phyloP scores from a whole-genome alignment of 2,797 vertebrate species.

The Sebastiscus albofasciatus region DNA sequence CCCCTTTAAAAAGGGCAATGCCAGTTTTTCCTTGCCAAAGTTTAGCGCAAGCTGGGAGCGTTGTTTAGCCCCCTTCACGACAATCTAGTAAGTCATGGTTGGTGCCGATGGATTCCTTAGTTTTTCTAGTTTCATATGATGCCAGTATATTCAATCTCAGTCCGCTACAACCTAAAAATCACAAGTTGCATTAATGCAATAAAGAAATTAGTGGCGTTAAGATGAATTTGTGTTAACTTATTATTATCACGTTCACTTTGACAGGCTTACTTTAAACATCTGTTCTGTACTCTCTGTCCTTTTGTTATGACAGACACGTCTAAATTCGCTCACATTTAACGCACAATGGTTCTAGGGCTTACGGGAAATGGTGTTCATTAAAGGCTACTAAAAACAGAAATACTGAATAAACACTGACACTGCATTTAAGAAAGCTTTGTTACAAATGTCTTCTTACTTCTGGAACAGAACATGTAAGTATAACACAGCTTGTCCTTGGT shows the following conservation, averaged over 20 bases:
- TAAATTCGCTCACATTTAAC: neutral
- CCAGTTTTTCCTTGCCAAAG: too few relatives aligned
- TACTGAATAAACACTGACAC: neutral
- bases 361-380: neutral
- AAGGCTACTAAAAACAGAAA: neutral
- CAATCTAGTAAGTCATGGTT: too few relatives aligned
- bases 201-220: too few relatives aligned
- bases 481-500: slow-evolving; percentile 49
- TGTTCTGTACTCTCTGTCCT: neutral
- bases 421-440: neutral
- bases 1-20: too few relatives aligned
- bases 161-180: too few relatives aligned
- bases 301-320: neutral
- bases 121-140: too few relatives aligned
- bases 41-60: accelerated
- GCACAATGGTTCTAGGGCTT: neutral
- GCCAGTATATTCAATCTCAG: too few relatives aligned
- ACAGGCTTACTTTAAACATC: neutral
- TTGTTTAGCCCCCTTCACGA: too few relatives aligned
- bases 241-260: too few relatives aligned
- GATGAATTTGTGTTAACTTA: accelerated
- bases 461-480: neutral
- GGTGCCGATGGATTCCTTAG: too few relatives aligned
- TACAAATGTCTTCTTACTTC: neutral
- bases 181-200: too few relatives aligned